Percentiles rank a stretch among this genome's conserved stretches.
These are phyloP conservation scores for Cantharis lateralis DNA, from an alignment of 2,888 invertebrate species.

Conservation along the genomic window DNA sequence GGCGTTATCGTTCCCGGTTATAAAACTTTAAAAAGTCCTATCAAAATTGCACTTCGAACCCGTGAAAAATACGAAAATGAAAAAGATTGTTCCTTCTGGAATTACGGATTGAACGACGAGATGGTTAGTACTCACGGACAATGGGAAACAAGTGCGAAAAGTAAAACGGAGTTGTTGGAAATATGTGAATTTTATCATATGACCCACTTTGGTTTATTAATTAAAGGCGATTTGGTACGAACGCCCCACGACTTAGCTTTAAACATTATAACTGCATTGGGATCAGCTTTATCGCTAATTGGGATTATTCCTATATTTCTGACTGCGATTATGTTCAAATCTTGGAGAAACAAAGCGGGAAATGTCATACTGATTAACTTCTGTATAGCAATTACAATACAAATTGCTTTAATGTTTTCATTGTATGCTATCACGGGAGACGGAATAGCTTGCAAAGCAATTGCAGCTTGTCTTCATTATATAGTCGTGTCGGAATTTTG, in stretches of 20 bases:
- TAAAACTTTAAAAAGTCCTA: constrained; percentile 55
- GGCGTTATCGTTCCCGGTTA: constrained; percentile 63
- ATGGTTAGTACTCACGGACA: constrained; percentile 45
- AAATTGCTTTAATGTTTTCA: constrained; percentile 54
- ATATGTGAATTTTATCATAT: constrained; percentile 59
- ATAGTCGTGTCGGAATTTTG: constrained; percentile 67
- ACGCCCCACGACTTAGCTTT: constrained; percentile 48
- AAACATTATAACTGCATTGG: constrained; percentile 57
- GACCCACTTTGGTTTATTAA: constrained; percentile 61
- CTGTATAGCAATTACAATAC: constrained; percentile 55
- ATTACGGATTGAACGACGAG: constrained; percentile 56
- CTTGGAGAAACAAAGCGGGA: constrained; percentile 63
- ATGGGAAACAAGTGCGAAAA: constrained; percentile 17
- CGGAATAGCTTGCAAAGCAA: constrained; percentile 57
- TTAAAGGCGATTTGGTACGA: constrained; percentile 41
- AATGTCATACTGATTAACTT: constrained; percentile 62
- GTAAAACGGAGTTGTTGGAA: constrained; percentile 47
- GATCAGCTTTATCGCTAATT: constrained; percentile 58
- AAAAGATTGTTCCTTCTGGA: constrained; percentile 59
- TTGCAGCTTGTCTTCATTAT: constrained; percentile 65
- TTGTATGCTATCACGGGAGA: constrained; percentile 51
- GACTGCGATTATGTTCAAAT: constrained; percentile 59
- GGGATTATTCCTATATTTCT: constrained; percentile 56
- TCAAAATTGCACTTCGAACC: constrained; percentile 47
- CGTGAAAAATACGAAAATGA: constrained; percentile 10